Percentiles rank a stretch among this genome's conserved stretches.
phyloP scores from a whole-genome alignment of 2,888 invertebrate species.

The Clostera curtula region DNA sequence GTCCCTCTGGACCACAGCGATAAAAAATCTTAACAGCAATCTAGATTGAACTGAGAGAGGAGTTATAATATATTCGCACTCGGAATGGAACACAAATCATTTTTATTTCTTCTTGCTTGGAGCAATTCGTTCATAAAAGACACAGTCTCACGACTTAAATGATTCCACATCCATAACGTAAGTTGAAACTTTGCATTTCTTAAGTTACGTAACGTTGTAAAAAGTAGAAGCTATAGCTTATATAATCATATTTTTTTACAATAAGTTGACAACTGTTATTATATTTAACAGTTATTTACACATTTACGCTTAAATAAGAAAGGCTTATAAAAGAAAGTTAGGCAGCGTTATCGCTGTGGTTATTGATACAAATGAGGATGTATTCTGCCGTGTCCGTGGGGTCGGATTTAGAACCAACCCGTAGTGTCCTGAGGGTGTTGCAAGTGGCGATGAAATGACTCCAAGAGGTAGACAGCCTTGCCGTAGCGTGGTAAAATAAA shows the following conservation, averaged over 20 bases:
- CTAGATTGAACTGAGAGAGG: conserved; percentile 9
- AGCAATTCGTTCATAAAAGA: conserved; percentile 18
- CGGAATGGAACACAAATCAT: conserved; percentile 17
- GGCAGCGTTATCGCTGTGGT: no score
- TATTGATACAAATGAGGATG: no score
- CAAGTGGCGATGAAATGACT: no score
- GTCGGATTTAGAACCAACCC: no score
- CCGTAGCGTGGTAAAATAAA: no score
- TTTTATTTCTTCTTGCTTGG: conserved; percentile 19
- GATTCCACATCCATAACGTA: conserved; percentile 31
- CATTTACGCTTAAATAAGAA: no score
- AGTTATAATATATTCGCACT: conserved; percentile 12
- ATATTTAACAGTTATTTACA: no score
- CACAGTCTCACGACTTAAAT: conserved; percentile 28
- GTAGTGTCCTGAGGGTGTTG: no score
- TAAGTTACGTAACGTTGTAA: conserved; percentile 30
- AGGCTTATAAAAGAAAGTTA: no score
- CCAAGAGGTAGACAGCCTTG: no score
- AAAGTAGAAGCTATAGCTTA: conserved; percentile 31
- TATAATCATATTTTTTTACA: conserved; percentile 24
- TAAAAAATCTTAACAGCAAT: conserved; percentile 12
- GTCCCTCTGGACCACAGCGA: conserved; percentile 2
- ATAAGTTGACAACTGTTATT: no score
- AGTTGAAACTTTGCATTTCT: conserved; percentile 28
- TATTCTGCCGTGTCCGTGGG: no score